Evolutionary conservation across 2,113 vertebrate species (phyloP).

Genomic region (Gorsachius goisagi): DNA sequence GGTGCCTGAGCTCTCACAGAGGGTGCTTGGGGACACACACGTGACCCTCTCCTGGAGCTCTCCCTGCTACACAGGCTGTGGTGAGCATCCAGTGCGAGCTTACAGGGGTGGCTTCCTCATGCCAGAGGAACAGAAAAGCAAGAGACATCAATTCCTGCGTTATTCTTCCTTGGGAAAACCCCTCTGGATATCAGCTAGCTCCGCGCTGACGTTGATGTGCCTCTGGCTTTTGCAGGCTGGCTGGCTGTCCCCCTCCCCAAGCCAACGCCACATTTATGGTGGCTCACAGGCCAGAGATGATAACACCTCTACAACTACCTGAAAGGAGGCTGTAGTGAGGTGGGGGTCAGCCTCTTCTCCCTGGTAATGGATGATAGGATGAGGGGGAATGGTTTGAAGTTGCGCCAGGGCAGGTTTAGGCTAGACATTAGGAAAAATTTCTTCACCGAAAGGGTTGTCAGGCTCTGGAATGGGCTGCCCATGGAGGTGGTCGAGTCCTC

Average conservation of each 20-base stretch:
- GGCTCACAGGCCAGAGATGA: not conserved
- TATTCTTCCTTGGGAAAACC: not conserved
- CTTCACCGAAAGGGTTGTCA: no score
- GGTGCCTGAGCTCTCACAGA: not conserved
- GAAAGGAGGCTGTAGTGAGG: no score
- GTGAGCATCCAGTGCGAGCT: not conserved
- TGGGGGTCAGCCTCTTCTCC: no score
- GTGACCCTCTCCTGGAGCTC: not conserved
- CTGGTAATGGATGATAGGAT: no score
- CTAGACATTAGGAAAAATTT: no score
- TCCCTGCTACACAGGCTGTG: not conserved
- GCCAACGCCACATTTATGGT: accelerated
- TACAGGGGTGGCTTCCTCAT: not conserved
- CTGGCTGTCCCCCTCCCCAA: not conserved
- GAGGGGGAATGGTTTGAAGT: no score
- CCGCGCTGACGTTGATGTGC: accelerated
- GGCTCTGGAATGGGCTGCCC: no score
- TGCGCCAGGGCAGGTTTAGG: no score
- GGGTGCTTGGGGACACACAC: accelerated
- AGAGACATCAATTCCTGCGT: not conserved
- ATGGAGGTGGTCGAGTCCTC: no score
- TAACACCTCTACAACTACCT: not conserved
- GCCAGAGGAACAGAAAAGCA: not conserved
- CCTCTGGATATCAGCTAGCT: not conserved
- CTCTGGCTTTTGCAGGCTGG: not conserved